Conservation (phyloP, 2,888 invertebrate genomes). For the Calliphora vomitoria region DNA sequence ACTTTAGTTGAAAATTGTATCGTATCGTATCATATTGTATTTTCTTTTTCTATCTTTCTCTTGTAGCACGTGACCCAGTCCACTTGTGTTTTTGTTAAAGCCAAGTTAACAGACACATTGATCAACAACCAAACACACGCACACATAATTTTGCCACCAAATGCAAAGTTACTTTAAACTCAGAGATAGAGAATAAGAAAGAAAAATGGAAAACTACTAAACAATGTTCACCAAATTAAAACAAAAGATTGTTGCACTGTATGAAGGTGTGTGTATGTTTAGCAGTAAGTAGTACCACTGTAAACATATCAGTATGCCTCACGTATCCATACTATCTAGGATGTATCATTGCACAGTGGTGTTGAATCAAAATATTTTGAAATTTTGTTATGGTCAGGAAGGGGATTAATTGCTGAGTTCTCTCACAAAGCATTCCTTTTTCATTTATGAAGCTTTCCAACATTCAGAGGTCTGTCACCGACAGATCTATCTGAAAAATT, state of each 20-base stretch:
- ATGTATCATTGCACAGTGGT: neutral
- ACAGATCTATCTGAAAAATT: too few species aligned
- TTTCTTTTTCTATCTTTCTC: neutral
- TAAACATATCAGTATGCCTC: neutral
- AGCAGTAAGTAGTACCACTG: neutral
- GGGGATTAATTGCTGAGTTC: too few species aligned
- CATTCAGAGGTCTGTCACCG: too few species aligned
- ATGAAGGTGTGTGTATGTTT: neutral
- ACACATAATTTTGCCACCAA: neutral
- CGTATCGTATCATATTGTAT: neutral
- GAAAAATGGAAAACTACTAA: neutral
- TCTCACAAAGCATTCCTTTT: too few species aligned
- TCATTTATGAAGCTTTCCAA: too few species aligned
- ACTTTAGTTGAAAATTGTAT: neutral
- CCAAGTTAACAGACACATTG: slow-evolving; percentile 27
- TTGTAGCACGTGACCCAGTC: slow-evolving; percentile 35
- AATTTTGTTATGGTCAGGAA: too few species aligned
- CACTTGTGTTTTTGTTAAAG: slow-evolving; percentile 30
- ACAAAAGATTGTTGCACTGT: neutral
- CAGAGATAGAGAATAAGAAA: neutral
- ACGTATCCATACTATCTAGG: neutral
- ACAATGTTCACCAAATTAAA: slow-evolving; percentile 13
- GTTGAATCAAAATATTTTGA: too few species aligned
- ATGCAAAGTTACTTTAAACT: neutral
- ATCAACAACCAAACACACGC: neutral